A percentile compares a stretch with the other conserved stretches of the same genome.
phyloP scores from a whole-genome alignment of 2,113 vertebrate species.

The Semnornis frantzii region DNA sequence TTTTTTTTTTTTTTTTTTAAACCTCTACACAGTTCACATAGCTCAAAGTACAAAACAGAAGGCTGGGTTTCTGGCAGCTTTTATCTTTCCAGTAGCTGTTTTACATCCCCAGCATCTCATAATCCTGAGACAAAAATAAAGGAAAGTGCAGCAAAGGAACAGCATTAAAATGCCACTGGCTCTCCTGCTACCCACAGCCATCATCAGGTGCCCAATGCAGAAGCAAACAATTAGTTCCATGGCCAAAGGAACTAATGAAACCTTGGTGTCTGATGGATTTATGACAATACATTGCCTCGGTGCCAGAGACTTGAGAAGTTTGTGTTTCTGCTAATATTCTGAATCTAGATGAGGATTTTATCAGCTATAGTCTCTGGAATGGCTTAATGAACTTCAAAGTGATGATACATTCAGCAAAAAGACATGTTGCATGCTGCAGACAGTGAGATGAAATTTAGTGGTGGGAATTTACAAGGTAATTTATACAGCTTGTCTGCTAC shows the following conservation, averaged over 20 bases:
- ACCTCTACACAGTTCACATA: background rate
- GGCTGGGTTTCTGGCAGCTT: constrained; percentile 43
- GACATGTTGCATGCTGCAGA: background rate
- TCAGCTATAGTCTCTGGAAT: background rate
- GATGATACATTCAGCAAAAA: background rate
- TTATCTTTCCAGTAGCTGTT: constrained; percentile 25
- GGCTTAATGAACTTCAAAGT: constrained; percentile 39
- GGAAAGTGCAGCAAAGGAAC: background rate
- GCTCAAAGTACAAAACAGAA: constrained; percentile 50
- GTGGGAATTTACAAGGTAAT: background rate
- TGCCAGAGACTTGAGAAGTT: constrained; percentile 33
- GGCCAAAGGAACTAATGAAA: constrained; percentile 39
- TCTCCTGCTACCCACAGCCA: constrained; percentile 19
- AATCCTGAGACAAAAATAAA: constrained; percentile 43
- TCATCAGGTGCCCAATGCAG: background rate
- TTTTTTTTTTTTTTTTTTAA: constrained; percentile 13
- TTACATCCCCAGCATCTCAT: constrained; percentile 42
- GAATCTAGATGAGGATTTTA: constrained; percentile 44
- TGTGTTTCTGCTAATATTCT: constrained; percentile 25
- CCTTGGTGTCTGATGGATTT: constrained; percentile 50
- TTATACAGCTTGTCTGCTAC: background rate
- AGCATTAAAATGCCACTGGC: constrained; percentile 16
- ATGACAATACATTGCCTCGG: constrained; percentile 3
- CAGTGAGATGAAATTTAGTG: background rate
- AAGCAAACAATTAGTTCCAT: constrained; percentile 50